These are phyloP conservation scores for Diaphora mendica DNA, from an alignment of 2,888 invertebrate species.

Conservation along the genomic window DNA sequence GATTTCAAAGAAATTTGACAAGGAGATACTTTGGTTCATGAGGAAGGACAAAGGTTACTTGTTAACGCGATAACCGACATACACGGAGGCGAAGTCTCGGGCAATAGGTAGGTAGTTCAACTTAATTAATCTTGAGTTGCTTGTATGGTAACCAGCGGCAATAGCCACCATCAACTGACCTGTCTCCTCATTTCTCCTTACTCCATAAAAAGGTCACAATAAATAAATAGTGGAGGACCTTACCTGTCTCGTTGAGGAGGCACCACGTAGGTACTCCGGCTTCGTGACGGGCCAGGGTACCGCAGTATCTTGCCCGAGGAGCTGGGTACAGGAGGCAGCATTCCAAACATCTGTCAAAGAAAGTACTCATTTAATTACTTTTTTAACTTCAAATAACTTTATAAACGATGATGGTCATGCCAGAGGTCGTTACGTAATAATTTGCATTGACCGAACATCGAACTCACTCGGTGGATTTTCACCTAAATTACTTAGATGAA, in stretches of 20 bases:
- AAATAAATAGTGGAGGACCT: background rate
- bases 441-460: too few relatives aligned
- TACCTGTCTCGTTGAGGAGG: slow-evolving; percentile 82
- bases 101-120: too few relatives aligned
- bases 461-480: too few relatives aligned
- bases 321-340: slow-evolving; percentile 77
- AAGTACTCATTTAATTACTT: background rate
- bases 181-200: background rate
- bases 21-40: too few relatives aligned
- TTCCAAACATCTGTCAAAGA: slow-evolving; percentile 77
- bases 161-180: too few relatives aligned
- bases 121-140: background rate
- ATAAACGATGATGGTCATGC: background rate
- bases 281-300: slow-evolving; percentile 77
- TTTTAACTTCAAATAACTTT: background rate
- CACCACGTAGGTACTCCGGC: slow-evolving; percentile 75
- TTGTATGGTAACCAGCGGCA: background rate
- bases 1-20: too few relatives aligned
- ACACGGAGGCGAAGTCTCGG: too few relatives aligned
- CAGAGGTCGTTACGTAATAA: background rate
- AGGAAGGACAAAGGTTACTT: too few relatives aligned
- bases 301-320: slow-evolving; percentile 79
- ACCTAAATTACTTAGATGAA: too few relatives aligned
- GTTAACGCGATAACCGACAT: too few relatives aligned
- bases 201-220: background rate